Percentiles rank a stretch among this genome's conserved stretches.
Conservation (phyloP, 2,888 invertebrate genomes). For the Caenorhabditis auriculariae region DNA sequence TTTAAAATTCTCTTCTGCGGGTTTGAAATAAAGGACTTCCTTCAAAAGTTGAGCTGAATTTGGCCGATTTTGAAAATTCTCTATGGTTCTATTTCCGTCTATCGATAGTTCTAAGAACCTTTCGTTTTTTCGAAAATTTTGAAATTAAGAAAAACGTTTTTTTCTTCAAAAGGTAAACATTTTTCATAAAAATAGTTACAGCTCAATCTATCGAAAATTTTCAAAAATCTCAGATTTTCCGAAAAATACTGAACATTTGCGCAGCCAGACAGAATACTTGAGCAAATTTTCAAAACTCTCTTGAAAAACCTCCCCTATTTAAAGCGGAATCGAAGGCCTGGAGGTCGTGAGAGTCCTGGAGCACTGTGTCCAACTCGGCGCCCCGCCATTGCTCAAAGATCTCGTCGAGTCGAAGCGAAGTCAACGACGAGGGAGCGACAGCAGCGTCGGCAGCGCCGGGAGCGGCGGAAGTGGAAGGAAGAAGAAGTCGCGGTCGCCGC, state of each 20-base stretch:
- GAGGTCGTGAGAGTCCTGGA: slow-evolving; percentile 23
- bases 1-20: no score
- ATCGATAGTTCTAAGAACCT: no score
- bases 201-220: neutral
- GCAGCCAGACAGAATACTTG: neutral
- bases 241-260: neutral
- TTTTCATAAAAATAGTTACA: neutral
- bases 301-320: neutral
- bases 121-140: no score
- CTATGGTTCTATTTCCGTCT: no score
- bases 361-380: slow-evolving; percentile 17
- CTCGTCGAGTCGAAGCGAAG: slow-evolving; percentile 7
- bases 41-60: no score
- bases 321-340: slow-evolving; percentile 21
- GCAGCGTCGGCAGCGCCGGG: neutral
- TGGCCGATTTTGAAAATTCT: no score
- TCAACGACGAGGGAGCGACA: neutral
- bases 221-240: neutral
- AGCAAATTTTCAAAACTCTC: neutral
- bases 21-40: no score
- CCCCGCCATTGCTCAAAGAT: slow-evolving; percentile 18
- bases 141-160: no score
- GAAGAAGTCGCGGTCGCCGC: slow-evolving; percentile 1
- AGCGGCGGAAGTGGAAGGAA: slow-evolving; percentile 10
- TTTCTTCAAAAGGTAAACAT: no score